Percentiles rank a stretch among this genome's conserved stretches.
phyloP scores from a whole-genome alignment of 30 jellyfish, hydroid and myxozoan species.

The Turritopsis dohrnii region DNA sequence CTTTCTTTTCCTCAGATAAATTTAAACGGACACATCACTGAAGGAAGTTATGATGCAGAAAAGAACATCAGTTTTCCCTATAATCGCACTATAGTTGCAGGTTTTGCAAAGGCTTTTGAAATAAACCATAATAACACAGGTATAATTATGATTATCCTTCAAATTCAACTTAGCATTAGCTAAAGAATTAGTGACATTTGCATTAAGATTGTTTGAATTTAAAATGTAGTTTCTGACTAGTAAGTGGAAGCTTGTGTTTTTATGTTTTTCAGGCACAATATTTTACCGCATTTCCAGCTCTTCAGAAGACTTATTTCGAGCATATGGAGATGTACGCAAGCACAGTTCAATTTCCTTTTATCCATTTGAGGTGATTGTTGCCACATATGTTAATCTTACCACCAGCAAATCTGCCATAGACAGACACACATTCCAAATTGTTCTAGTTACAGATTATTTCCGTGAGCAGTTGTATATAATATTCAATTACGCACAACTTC shows the following conservation, averaged over 20 bases:
- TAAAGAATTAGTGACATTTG: too few relatives aligned
- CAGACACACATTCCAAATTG: not conserved
- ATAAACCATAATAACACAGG: too few relatives aligned
- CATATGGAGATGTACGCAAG: not conserved
- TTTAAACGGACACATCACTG: not conserved
- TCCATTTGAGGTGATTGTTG: not conserved
- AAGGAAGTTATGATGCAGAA: not conserved
- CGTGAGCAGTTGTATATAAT: not conserved
- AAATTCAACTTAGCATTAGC: too few relatives aligned
- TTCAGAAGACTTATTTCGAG: not conserved
- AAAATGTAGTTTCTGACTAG: too few relatives aligned
- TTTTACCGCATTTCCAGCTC: too few relatives aligned
- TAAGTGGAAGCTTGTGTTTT: too few relatives aligned
- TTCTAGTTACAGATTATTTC: not conserved
- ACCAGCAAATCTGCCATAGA: not conserved
- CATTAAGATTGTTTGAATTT: too few relatives aligned
- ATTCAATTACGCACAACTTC: not conserved
- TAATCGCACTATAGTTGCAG: not conserved
- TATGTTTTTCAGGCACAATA: too few relatives aligned
- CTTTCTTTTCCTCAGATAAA: not conserved
- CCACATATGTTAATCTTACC: not conserved
- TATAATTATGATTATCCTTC: too few relatives aligned
- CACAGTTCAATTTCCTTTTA: not conserved
- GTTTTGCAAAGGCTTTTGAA: not conserved
- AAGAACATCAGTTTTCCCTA: not conserved